A percentile compares a stretch with the other conserved stretches of the same genome.
phyloP scores from a whole-genome alignment of 1,140 invertebrate species.

The Amyelois transitella region DNA sequence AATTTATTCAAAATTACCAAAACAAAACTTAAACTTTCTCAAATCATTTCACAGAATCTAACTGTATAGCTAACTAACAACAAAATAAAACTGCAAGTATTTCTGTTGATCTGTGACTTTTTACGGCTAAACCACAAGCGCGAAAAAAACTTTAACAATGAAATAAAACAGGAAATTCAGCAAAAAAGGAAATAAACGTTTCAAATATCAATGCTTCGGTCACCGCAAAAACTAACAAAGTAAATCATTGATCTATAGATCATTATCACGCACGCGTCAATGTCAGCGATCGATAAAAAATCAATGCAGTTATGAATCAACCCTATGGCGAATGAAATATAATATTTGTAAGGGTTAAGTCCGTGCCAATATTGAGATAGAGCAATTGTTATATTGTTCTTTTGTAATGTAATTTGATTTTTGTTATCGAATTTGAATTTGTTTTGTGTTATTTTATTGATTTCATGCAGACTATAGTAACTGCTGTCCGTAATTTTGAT shows the following conservation, averaged over 20 bases:
- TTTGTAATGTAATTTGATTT: constrained; percentile 13
- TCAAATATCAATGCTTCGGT: constrained; percentile 10
- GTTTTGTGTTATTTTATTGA: neutral
- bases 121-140: no score
- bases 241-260: constrained; percentile 39
- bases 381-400: constrained; percentile 32
- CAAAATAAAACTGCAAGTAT: no score
- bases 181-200: neutral
- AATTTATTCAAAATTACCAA: no score
- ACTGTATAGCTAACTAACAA: no score
- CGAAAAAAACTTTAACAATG: no score
- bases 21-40: no score
- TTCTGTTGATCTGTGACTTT: no score
- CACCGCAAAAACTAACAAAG: constrained; percentile 45
- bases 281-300: constrained; percentile 45
- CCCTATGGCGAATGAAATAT: constrained; percentile 52
- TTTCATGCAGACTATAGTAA: neutral
- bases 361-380: constrained; percentile 18
- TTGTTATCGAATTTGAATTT: constrained; percentile 9
- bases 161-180: neutral
- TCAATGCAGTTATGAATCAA: constrained; percentile 50
- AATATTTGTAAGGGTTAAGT: constrained; percentile 50
- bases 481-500: neutral
- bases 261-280: constrained; percentile 48
- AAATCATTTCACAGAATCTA: no score